phyloP scores from a whole-genome alignment of 2,888 invertebrate species.

The Diarsia rubi region DNA sequence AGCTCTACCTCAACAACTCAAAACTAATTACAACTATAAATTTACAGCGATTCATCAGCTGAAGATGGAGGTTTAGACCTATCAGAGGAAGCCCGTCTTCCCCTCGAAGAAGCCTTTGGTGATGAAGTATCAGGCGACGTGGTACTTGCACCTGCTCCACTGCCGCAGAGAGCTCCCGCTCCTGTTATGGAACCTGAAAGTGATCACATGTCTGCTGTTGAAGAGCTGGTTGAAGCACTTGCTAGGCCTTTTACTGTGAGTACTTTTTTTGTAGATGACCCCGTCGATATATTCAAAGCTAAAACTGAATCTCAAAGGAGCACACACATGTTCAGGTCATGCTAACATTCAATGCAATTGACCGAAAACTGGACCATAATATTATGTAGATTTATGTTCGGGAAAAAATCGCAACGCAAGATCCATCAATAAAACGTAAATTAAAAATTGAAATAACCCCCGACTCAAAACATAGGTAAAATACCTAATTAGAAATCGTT shows the following conservation, averaged over 20 bases:
- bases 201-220: constrained; percentile 84
- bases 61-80: constrained; percentile 81
- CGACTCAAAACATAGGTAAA: no score
- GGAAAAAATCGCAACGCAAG: neutral
- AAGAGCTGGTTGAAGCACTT: constrained; percentile 86
- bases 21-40: constrained; percentile 22
- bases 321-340: no score
- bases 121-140: constrained; percentile 74
- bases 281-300: neutral
- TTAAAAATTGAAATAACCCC: no score
- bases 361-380: neutral
- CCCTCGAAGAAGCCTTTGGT: constrained; percentile 85
- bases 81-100: constrained; percentile 81
- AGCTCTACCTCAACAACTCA: neutral
- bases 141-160: constrained; percentile 83
- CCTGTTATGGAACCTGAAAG: constrained; percentile 81
- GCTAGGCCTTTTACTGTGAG: constrained; percentile 88
- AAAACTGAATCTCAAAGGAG: neutral
- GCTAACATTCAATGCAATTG: neutral
- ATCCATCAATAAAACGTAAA: no score
- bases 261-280: neutral
- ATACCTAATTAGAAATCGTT: no score
- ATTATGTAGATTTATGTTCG: neutral
- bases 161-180: constrained; percentile 80
- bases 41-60: constrained; percentile 82